Evolutionary conservation across 2,797 vertebrate genomes (phyloP).

Genomic region (Simalia tracyae): DNA sequence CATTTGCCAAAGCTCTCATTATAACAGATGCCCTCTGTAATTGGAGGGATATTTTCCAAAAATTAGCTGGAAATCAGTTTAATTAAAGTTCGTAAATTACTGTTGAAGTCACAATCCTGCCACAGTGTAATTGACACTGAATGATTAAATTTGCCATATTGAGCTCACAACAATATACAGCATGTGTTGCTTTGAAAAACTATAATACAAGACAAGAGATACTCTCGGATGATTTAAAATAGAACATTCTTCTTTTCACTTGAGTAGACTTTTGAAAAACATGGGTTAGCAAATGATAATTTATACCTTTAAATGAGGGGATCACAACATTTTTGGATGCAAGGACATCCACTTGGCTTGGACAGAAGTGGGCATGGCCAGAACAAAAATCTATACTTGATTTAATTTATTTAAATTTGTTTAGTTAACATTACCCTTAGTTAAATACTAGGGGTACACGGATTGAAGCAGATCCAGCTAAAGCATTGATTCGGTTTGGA

Average conservation of each 20-base stretch:
- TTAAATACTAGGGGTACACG: background rate
- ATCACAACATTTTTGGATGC: background rate
- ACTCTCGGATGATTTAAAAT: background rate
- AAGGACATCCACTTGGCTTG: background rate
- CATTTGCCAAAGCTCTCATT: conserved; percentile 59
- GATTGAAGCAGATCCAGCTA: background rate
- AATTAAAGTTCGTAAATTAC: conserved; percentile 65
- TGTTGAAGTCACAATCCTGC: conserved; percentile 55
- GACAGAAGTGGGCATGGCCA: background rate
- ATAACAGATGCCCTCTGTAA: conserved; percentile 61
- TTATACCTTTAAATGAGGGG: background rate
- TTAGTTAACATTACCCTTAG: background rate
- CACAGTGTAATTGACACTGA: conserved; percentile 49
- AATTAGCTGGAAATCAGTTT: conserved; percentile 61
- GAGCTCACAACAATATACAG: conserved; percentile 23
- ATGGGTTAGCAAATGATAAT: background rate
- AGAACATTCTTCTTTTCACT: background rate
- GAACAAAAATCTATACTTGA: background rate
- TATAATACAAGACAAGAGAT: background rate
- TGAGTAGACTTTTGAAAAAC: background rate
- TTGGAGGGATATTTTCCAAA: conserved; percentile 64
- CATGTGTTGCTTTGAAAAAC: background rate
- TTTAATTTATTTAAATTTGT: background rate
- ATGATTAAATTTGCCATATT: conserved; percentile 50
- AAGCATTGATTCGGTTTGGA: background rate